These are phyloP conservation scores for Thera obeliscata DNA, from an alignment of 2,888 invertebrate genomes.

Conservation along the genomic window DNA sequence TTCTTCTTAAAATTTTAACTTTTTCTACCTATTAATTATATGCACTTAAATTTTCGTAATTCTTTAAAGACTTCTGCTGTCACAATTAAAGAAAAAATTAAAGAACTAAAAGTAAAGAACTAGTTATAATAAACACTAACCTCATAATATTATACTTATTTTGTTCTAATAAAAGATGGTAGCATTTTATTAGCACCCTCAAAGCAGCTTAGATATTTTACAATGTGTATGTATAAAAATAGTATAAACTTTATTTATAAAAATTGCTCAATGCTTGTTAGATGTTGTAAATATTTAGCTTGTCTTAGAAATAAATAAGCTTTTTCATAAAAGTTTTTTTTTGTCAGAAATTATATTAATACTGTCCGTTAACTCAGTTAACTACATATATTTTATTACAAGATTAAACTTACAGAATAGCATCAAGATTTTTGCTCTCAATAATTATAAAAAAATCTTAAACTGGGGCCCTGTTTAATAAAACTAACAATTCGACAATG, in stretches of 20 bases:
- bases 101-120: too few species aligned
- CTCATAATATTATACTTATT: neutral
- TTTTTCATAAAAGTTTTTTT: constrained; percentile 33
- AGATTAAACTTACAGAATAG: too few species aligned
- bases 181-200: neutral
- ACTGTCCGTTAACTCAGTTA: too few species aligned
- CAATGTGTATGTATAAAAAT: constrained; percentile 19
- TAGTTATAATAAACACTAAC: too few species aligned
- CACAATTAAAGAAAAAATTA: too few species aligned
- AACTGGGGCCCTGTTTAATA: too few species aligned
- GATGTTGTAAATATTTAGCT: constrained; percentile 48
- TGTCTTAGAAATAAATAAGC: constrained; percentile 16
- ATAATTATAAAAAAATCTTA: too few species aligned
- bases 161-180: neutral
- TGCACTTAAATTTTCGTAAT: neutral
- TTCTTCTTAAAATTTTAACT: constrained; percentile 36
- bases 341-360: too few species aligned
- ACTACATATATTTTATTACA: too few species aligned
- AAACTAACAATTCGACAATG: too few species aligned
- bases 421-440: too few species aligned
- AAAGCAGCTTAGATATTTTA: constrained; percentile 13
- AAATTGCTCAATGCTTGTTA: constrained; percentile 65
- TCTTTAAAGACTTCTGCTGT: neutral
- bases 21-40: neutral
- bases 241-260: constrained; percentile 42